These are phyloP conservation scores for Sinella curviseta DNA, from an alignment of 1,140 invertebrate genomes.

Conservation along the genomic window DNA sequence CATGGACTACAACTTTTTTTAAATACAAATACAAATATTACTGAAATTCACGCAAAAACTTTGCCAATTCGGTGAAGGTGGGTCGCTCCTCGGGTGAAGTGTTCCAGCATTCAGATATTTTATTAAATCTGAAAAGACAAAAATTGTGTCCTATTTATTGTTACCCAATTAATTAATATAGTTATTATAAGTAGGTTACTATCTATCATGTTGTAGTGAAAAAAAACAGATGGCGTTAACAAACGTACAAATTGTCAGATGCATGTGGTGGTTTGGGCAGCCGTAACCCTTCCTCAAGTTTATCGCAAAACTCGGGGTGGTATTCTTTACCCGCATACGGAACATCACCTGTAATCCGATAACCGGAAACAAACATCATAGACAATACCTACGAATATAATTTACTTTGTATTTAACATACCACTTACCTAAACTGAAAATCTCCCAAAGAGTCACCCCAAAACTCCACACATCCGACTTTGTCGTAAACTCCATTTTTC, in stretches of 20 bases:
- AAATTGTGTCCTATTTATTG: not conserved
- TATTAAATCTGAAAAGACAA: not conserved
- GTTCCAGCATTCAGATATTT: not conserved
- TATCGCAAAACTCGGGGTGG: constrained; percentile 3
- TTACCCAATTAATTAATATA: no score
- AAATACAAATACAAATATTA: no score
- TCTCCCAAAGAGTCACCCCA: not conserved
- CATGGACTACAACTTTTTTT: no score
- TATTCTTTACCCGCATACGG: not conserved
- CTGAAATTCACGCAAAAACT: not conserved
- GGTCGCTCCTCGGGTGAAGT: not conserved
- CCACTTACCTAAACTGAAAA: not conserved
- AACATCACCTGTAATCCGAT: not conserved
- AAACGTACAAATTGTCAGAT: not conserved
- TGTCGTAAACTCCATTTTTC: not conserved
- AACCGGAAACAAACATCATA: not conserved
- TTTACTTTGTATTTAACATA: not conserved
- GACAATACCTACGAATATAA: no score
- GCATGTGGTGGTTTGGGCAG: not conserved
- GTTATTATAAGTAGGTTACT: no score
- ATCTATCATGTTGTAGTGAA: no score
- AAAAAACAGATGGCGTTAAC: no score
- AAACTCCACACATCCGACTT: no score
- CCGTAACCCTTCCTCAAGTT: not conserved
- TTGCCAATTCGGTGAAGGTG: not conserved